These are phyloP conservation scores for Cavia porcellus DNA, from an alignment of 2,113 vertebrate genomes.

Conservation along the genomic window DNA sequence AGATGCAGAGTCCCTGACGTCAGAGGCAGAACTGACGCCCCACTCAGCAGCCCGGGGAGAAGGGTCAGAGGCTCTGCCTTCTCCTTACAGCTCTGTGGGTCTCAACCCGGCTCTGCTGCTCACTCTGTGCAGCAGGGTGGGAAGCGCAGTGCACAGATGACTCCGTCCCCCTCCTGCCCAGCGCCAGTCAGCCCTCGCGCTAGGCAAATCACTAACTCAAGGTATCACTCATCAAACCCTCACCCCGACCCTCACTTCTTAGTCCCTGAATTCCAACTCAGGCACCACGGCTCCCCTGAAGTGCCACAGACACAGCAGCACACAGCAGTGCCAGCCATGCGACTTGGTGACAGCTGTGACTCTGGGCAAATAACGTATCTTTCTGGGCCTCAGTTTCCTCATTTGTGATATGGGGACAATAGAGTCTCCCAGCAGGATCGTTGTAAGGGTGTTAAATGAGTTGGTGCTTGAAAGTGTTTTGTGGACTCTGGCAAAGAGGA, in stretches of 20 bases:
- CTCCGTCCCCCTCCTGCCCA: neutral
- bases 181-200: neutral
- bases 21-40: accelerated
- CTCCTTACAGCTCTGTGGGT: accelerated
- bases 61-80: neutral
- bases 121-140: no score
- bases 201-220: accelerated
- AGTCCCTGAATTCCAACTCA: neutral
- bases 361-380: neutral
- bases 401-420: neutral
- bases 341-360: neutral
- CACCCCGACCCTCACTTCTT: neutral
- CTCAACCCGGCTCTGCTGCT: neutral
- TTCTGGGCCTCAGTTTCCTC: neutral
- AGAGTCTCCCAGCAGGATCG: neutral
- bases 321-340: neutral
- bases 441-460: neutral
- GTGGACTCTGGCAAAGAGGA: neutral
- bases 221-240: accelerated
- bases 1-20: accelerated
- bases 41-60: neutral
- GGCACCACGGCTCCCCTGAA: accelerated
- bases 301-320: neutral
- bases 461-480: neutral
- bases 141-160: neutral